phyloP scores from a whole-genome alignment of 2,797 vertebrate species.

The Moxostoma hubbsi region DNA sequence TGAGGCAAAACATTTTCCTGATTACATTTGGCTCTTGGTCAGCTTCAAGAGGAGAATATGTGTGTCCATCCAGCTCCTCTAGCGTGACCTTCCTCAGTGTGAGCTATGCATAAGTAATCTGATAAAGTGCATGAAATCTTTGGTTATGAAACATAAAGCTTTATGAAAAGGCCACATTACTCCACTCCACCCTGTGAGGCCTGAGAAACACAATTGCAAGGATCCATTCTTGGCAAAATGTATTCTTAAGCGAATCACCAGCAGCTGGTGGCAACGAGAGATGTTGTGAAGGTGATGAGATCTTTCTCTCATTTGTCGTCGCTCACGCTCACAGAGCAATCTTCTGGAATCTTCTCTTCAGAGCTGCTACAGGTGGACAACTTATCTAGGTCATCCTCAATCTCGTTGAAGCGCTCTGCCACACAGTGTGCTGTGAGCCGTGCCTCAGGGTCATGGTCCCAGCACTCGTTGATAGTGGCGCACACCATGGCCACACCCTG shows the following conservation, averaged over 20 bases:
- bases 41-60: slow-evolving; percentile 54
- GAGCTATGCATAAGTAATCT: slow-evolving; percentile 81
- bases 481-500: slow-evolving; percentile 93
- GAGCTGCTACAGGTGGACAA: slow-evolving; percentile 92
- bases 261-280: neutral
- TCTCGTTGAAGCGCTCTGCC: slow-evolving; percentile 87
- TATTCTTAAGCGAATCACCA: neutral
- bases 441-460: slow-evolving; percentile 97
- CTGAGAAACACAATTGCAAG: slow-evolving; percentile 30
- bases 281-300: slow-evolving; percentile 27
- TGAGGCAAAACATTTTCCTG: slow-evolving; percentile 49
- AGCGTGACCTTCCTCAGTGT: slow-evolving; percentile 53
- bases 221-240: slow-evolving; percentile 21
- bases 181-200: slow-evolving; percentile 28
- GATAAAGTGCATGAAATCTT: slow-evolving; percentile 93
- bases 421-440: slow-evolving; percentile 94
- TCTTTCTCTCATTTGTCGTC: slow-evolving; percentile 81
- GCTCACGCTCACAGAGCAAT: slow-evolving; percentile 84
- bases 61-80: slow-evolving; percentile 51
- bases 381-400: slow-evolving; percentile 87
- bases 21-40: slow-evolving; percentile 52
- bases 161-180: slow-evolving; percentile 65
- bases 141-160: slow-evolving; percentile 79
- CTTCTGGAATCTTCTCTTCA: slow-evolving; percentile 92
- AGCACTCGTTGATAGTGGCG: slow-evolving; percentile 92